Conservation (phyloP, 2,797 vertebrate genomes). For the Eulemur albifrons region DNA sequence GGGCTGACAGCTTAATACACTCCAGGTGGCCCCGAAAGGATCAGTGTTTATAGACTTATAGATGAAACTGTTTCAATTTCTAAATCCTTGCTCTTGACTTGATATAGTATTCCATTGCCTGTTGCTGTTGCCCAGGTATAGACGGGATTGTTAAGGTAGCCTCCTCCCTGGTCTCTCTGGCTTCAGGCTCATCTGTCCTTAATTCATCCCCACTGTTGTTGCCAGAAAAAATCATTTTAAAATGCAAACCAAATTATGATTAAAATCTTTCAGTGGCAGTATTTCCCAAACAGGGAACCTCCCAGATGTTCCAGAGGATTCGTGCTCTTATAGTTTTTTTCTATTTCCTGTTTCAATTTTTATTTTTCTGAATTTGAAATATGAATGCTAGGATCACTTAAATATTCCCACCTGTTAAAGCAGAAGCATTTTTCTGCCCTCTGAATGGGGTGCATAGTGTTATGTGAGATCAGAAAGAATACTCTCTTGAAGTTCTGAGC, state of each 20-base stretch:
- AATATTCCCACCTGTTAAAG: not conserved
- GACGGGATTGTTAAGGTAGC: not conserved
- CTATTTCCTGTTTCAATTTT: conserved; percentile 1
- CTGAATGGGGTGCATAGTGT: accelerated
- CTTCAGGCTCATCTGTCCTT: not conserved
- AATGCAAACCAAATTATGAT: not conserved
- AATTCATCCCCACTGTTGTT: not conserved
- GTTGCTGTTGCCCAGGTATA: not conserved
- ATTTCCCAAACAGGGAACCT: not conserved
- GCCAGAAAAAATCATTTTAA: not conserved
- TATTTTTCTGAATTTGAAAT: conserved; percentile 37
- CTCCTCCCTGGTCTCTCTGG: not conserved
- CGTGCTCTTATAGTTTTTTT: not conserved
- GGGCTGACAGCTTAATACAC: not conserved
- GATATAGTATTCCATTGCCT: not conserved
- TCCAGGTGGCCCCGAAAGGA: not conserved
- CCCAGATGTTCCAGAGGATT: not conserved
- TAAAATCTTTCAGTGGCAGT: not conserved
- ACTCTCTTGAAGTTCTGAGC: not conserved
- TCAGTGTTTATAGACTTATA: not conserved
- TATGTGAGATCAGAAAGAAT: not conserved
- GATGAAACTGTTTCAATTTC: not conserved
- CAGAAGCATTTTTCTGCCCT: not conserved
- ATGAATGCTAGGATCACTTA: not conserved
- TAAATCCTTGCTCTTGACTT: not conserved